These are phyloP conservation scores for Copidosoma floridanum DNA, from an alignment of 1,140 invertebrate genomes.

Conservation along the genomic window DNA sequence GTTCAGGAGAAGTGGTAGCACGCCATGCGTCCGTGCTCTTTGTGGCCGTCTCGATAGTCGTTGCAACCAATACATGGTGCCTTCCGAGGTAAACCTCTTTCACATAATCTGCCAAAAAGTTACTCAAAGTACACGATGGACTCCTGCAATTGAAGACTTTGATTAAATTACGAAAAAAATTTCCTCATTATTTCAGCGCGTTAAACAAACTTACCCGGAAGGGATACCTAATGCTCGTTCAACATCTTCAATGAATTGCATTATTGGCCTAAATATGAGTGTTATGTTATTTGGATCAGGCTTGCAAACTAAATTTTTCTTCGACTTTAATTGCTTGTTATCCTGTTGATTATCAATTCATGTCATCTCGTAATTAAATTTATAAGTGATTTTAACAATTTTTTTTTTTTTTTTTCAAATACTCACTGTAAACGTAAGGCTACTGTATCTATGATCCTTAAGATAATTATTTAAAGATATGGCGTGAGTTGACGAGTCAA, in stretches of 20 bases:
- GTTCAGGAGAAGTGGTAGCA: conserved; percentile 66
- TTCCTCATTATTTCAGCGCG: too few relatives aligned
- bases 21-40: conserved; percentile 75
- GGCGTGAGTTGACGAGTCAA: conserved; percentile 77
- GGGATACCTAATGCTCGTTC: conserved; percentile 66
- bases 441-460: conserved; percentile 59
- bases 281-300: conserved; percentile 75
- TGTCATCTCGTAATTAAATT: too few relatives aligned
- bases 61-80: conserved; percentile 62
- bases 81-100: conserved; percentile 68
- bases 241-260: conserved; percentile 75
- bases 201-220: conserved; percentile 58
- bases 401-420: conserved; percentile 1
- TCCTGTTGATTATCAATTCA: conserved; percentile 31
- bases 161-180: too few relatives aligned
- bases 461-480: conserved; percentile 67
- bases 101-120: conserved; percentile 75
- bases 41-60: conserved; percentile 66
- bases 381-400: conserved; percentile 14
- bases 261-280: conserved; percentile 72
- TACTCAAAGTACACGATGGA: conserved; percentile 65
- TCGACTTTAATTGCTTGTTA: conserved; percentile 39
- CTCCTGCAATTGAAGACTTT: conserved; percentile 57
- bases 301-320: conserved; percentile 67
- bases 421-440: conserved; percentile 37